A percentile compares a stretch with the other conserved stretches of the same genome.
phyloP scores from a whole-genome alignment of 2,797 vertebrate genomes.

The Mallotus villosus region DNA sequence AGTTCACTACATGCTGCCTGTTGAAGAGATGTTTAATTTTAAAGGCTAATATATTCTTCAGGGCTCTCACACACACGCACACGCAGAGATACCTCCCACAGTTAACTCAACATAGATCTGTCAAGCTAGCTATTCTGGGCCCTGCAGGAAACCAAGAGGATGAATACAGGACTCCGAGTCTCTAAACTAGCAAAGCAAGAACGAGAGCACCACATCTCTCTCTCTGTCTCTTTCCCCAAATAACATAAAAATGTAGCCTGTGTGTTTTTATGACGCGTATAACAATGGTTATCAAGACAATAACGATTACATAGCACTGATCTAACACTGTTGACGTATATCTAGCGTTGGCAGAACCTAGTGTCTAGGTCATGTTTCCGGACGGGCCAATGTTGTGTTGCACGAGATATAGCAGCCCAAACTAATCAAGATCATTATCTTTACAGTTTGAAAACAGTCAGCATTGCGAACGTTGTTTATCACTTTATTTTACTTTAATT shows the following conservation, averaged over 20 bases:
- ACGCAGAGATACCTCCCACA: not conserved
- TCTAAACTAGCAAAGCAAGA: constrained; percentile 15
- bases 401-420: not conserved
- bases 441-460: too few relatives aligned
- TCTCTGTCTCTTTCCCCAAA: too few relatives aligned
- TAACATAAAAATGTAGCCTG: too few relatives aligned
- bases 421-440: not conserved
- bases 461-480: too few relatives aligned
- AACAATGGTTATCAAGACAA: too few relatives aligned
- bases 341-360: not conserved
- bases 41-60: not conserved
- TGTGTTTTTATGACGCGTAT: too few relatives aligned
- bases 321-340: not conserved
- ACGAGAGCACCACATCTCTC: too few relatives aligned
- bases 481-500: too few relatives aligned
- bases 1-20: too few relatives aligned
- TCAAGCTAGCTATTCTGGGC: constrained; percentile 4
- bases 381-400: not conserved
- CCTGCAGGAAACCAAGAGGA: constrained; percentile 22
- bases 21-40: too few relatives aligned
- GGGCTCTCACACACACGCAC: not conserved
- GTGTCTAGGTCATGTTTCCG: not conserved
- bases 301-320: too few relatives aligned
- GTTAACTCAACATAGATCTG: not conserved
- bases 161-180: constrained; percentile 27